Evolutionary conservation across 1,140 invertebrate genomes (phyloP), one percentile per base, ranked within the genome.

Genomic region (Pseudomyrmex sp.): DNA sequence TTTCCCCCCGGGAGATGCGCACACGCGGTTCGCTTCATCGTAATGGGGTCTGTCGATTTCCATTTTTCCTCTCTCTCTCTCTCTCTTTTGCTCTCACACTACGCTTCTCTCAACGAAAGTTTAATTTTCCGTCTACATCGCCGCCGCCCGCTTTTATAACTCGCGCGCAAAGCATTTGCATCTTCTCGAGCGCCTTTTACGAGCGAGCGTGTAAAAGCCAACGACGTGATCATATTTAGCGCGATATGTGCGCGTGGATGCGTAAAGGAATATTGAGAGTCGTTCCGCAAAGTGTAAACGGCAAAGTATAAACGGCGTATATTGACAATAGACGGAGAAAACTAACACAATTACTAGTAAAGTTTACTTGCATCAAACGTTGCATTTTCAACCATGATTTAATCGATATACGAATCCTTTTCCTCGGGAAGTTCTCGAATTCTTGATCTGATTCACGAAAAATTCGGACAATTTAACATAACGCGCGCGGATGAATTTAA

Each of bases 81-180:
- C 15, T 62, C 58, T 62, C 68, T 46, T 15, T 44, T 5, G 50
- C 10, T 26, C 12, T 44, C 50, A 20, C 1, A 46, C 20, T 50
- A 18, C 15, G 66, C 66, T 58, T 70, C 72, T 72, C 66, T 72
- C 66, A 80, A 20, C 66, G 54, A 80, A 80, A 80, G 76, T 72
- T 80, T 80, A 80, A 80, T 80, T 80, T 80, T 80, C 63, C 52
- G 65, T 79, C 66, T 72, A 80, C 76, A 54, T 52, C 18, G 50
- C 13, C 26, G 52, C 44, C 50, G 44, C 13, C 20, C 10, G 76
- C 65, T 80, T 72, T 72, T 80, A 70, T 72, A 80, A 61, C 66
- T 80, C 54, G 62, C 61, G 62, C 48, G 62, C 74, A 80, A 80
- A 79, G 76, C 66, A 70, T 59, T 72, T 80, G 52, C 76, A 72